phyloP scores from a whole-genome alignment of 2,797 vertebrate genomes.

The Tinamus major region DNA sequence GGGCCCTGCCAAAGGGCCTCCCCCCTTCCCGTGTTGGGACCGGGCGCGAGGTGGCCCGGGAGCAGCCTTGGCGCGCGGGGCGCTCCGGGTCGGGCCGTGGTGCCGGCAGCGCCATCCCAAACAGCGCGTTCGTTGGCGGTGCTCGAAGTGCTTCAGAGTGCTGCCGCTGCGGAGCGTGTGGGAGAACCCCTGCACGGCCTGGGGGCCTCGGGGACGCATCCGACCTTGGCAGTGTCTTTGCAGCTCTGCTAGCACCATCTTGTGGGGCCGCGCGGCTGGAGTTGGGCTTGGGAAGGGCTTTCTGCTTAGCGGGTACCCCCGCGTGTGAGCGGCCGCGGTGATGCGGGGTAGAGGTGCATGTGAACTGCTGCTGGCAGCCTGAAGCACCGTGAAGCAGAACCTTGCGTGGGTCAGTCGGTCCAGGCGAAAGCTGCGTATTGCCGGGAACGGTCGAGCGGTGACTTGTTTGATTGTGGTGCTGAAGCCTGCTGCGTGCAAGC shows the following conservation, averaged over 20 bases:
- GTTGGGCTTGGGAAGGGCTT: neutral
- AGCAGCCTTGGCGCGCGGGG: accelerated
- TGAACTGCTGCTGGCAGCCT: neutral
- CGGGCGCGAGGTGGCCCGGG: accelerated
- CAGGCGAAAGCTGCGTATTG: neutral
- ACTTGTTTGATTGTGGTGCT: neutral
- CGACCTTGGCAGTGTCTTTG: neutral
- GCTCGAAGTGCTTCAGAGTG: neutral
- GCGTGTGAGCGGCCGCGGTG: neutral
- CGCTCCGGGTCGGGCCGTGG: no score
- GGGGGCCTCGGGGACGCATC: neutral
- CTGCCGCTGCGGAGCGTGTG: neutral
- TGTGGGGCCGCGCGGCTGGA: neutral
- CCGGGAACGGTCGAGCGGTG: accelerated
- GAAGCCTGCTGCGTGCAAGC: neutral
- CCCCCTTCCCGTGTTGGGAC: neutral
- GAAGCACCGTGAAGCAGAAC: accelerated
- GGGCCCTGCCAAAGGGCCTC: accelerated
- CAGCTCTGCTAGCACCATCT: neutral
- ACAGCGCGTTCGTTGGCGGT: accelerated
- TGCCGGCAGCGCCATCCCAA: neutral
- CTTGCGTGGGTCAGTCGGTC: accelerated
- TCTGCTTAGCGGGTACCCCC: neutral
- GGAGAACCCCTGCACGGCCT: neutral
- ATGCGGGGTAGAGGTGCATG: neutral